These are phyloP conservation scores for Anoplius nigerrimus DNA, from an alignment of 2,888 invertebrate species.

Conservation along the genomic window DNA sequence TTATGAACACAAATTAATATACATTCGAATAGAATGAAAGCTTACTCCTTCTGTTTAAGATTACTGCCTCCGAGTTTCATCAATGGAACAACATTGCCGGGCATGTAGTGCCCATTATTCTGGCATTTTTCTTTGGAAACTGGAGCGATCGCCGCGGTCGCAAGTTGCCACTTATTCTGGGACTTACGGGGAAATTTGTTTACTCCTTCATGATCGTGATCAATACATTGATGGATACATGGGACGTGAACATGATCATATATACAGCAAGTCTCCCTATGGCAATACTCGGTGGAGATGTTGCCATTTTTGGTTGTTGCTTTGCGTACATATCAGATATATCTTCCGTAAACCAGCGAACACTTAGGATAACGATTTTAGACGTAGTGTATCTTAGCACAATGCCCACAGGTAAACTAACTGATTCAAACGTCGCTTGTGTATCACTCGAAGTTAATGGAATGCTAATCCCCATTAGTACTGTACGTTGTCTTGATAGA, in stretches of 20 bases:
- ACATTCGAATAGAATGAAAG: background rate
- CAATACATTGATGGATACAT: slow-evolving; percentile 80
- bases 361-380: slow-evolving; percentile 86
- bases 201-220: slow-evolving; percentile 86
- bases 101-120: slow-evolving; percentile 83
- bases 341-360: slow-evolving; percentile 82
- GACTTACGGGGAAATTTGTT: slow-evolving; percentile 84
- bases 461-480: too few relatives aligned
- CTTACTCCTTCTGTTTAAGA: slow-evolving; percentile 73
- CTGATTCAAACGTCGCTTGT: background rate
- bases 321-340: slow-evolving; percentile 90
- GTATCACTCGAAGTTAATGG: too few relatives aligned
- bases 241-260: slow-evolving; percentile 86
- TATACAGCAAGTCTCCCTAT: slow-evolving; percentile 87
- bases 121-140: slow-evolving; percentile 88
- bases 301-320: slow-evolving; percentile 87
- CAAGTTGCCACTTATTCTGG: slow-evolving; percentile 84
- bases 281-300: slow-evolving; percentile 86
- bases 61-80: slow-evolving; percentile 84
- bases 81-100: slow-evolving; percentile 87
- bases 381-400: slow-evolving; percentile 89
- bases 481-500: too few relatives aligned
- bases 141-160: slow-evolving; percentile 89
- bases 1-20: background rate
- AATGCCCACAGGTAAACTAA: slow-evolving; percentile 84